A percentile compares a stretch with the other conserved stretches of the same genome.
These are phyloP conservation scores for Benthosema pterotum DNA, from an alignment of 2,797 vertebrate genomes.

Conservation along the genomic window DNA sequence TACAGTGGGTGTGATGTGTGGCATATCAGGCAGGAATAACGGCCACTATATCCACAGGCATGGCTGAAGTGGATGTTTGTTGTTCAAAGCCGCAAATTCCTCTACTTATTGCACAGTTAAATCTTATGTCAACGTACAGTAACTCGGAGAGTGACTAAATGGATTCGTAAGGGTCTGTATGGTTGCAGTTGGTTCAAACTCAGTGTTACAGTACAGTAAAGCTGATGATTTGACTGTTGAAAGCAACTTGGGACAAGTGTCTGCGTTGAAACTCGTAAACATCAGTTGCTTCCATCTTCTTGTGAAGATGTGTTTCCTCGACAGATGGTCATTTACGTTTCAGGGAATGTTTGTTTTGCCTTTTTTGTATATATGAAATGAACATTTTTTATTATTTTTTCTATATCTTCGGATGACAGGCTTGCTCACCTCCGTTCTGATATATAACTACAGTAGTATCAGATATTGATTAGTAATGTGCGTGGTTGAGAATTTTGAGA, in stretches of 20 bases:
- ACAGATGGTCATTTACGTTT: constrained; percentile 31
- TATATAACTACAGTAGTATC: constrained; percentile 10
- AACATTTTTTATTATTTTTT: constrained; percentile 16
- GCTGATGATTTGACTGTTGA: too few species aligned
- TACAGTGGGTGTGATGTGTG: constrained; percentile 34
- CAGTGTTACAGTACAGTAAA: too few species aligned
- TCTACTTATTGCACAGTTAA: too few species aligned
- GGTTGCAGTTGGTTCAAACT: too few species aligned
- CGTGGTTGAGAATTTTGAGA: constrained; percentile 20
- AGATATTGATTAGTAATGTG: constrained; percentile 5
- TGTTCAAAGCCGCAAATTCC: constrained; percentile 56
- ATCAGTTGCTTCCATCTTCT: constrained; percentile 50
- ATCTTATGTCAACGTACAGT: too few species aligned
- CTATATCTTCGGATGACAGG: constrained; percentile 15
- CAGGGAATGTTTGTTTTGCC: constrained; percentile 34
- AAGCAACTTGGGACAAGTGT: not conserved
- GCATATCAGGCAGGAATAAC: constrained; percentile 17
- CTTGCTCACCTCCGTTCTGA: constrained; percentile 44
- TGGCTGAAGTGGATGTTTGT: constrained; percentile 74
- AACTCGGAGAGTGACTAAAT: too few species aligned
- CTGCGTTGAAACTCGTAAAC: constrained; percentile 34
- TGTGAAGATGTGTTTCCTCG: constrained; percentile 17
- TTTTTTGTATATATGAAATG: constrained; percentile 30
- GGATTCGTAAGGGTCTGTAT: too few species aligned
- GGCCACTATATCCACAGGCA: constrained; percentile 30